Conservation (phyloP, 2,113 vertebrate genomes). For the Pomatostomus ruficeps region DNA sequence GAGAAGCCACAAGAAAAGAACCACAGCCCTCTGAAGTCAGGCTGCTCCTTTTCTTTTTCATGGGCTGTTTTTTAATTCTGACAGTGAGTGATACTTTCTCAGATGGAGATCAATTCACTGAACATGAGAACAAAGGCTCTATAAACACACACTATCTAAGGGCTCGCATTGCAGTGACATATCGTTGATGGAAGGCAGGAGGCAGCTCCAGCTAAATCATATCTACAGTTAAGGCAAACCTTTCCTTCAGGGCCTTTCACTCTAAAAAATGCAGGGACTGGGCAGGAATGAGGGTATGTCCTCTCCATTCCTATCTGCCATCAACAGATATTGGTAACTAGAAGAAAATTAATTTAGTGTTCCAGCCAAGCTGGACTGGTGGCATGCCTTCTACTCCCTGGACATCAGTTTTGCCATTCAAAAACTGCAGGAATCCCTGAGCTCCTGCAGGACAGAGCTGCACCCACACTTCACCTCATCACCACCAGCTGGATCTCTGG, state of each 20-base stretch:
- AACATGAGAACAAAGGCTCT: slow-evolving; percentile 2
- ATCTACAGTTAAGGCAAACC: background rate
- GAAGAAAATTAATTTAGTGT: background rate
- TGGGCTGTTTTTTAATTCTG: slow-evolving; percentile 8
- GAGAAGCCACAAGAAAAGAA: slow-evolving; percentile 70
- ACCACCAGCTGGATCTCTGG: background rate
- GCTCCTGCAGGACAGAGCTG: background rate
- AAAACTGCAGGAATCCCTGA: background rate
- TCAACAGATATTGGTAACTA: background rate
- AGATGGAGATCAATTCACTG: slow-evolving; percentile 16
- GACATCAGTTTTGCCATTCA: background rate
- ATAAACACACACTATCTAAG: background rate
- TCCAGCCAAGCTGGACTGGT: background rate
- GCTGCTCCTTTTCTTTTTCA: slow-evolving; percentile 47
- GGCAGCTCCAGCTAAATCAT: background rate
- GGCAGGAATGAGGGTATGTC: background rate
- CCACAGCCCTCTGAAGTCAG: slow-evolving; percentile 63
- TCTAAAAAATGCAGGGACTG: background rate
- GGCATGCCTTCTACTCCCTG: background rate
- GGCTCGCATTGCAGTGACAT: background rate
- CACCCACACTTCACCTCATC: background rate
- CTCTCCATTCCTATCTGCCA: background rate
- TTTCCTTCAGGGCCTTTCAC: background rate
- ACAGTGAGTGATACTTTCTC: slow-evolving; percentile 38
- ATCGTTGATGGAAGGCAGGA: background rate